phyloP scores from a whole-genome alignment of 2,797 vertebrate genomes.

The Artibeus jamaicensis region DNA sequence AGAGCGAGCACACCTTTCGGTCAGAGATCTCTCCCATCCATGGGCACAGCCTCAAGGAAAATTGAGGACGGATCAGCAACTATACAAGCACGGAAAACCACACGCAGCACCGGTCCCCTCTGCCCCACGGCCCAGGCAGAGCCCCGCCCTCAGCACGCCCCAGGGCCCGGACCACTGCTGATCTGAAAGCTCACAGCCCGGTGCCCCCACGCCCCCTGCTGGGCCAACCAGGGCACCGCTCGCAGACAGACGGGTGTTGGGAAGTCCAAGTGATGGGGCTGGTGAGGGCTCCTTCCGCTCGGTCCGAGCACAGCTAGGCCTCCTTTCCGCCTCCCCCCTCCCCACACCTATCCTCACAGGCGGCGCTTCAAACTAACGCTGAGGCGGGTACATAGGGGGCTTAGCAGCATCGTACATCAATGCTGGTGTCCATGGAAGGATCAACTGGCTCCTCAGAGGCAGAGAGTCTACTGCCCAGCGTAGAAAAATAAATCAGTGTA shows the following conservation, averaged over 20 bases:
- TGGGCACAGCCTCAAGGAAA: not conserved
- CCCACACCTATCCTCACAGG: not conserved
- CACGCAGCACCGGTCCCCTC: rapidly evolving
- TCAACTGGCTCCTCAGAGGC: slow-evolving; percentile 16
- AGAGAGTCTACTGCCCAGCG: slow-evolving; percentile 35
- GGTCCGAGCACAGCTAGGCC: not conserved
- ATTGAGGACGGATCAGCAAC: not conserved
- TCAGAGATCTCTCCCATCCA: not conserved
- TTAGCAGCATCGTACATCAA: not conserved
- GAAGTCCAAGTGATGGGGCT: not conserved
- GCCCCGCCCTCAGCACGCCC: not conserved
- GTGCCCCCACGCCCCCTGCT: not conserved
- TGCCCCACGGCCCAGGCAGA: not conserved
- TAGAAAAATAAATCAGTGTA: slow-evolving; percentile 72
- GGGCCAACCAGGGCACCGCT: not conserved
- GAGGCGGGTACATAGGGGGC: not conserved
- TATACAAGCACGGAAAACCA: not conserved
- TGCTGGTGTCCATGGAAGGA: not conserved
- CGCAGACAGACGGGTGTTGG: not conserved
- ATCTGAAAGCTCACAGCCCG: too few relatives aligned
- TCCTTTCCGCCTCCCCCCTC: not conserved
- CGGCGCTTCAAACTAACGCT: not conserved
- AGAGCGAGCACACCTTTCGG: not conserved
- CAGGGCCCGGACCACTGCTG: not conserved
- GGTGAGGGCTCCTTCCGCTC: not conserved